Evolutionary conservation across 2,113 vertebrate genomes (phyloP).

Genomic region (Mola mola): DNA sequence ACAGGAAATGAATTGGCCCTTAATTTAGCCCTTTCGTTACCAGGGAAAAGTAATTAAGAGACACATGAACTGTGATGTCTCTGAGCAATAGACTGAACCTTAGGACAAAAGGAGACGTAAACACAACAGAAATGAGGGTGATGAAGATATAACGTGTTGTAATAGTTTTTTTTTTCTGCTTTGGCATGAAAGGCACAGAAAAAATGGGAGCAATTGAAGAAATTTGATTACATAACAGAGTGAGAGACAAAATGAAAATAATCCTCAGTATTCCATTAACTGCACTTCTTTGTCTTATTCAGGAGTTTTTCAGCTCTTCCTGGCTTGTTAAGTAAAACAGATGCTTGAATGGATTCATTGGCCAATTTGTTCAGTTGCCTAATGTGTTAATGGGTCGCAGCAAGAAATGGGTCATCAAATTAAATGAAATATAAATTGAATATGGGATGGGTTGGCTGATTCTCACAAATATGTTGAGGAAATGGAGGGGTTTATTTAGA

Average conservation of each 20-base stretch:
- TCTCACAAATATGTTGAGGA: conserved; percentile 8
- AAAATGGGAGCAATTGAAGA: conserved; percentile 10
- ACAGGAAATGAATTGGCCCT: conserved; percentile 67
- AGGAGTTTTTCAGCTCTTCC: background rate
- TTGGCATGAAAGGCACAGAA: conserved; percentile 1
- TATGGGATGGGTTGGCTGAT: conserved; percentile 15
- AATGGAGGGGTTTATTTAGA: conserved; percentile 1
- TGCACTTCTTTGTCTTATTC: background rate
- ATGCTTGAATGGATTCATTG: conserved; percentile 18
- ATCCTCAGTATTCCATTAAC: conserved; percentile 11
- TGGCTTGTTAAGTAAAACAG: conserved; percentile 10
- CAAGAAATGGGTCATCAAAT: conserved; percentile 28
- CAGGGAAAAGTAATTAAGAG: conserved; percentile 63
- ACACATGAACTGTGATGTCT: conserved; percentile 45
- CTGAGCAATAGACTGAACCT: conserved; percentile 26
- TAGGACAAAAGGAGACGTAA: background rate
- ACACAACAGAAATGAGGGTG: too few species aligned
- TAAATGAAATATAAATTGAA: conserved; percentile 19
- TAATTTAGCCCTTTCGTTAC: conserved; percentile 60
- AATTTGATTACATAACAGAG: conserved; percentile 11
- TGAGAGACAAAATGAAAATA: background rate
- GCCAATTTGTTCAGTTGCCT: conserved; percentile 11
- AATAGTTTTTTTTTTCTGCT: background rate
- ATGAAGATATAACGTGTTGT: too few species aligned
- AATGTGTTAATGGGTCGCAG: conserved; percentile 35